Base-by-base conservation (phyloP, 1,140 invertebrate species). In the Ceratina calcarata region DNA sequence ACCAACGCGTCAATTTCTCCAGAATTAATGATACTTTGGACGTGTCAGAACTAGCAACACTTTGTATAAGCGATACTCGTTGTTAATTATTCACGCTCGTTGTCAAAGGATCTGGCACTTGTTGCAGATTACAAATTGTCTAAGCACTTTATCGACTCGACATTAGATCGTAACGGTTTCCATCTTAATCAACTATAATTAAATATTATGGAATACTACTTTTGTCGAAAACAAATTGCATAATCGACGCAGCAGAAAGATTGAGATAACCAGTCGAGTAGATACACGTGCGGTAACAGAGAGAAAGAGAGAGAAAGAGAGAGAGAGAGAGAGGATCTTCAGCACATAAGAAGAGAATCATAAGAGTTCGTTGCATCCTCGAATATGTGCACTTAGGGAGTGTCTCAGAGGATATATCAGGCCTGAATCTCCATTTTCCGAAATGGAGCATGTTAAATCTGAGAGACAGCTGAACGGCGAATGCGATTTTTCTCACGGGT, bases 401-500 rank as follows among this genome's bases (percentile, higher is more conserved):
- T 27, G 67, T 66, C 49, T 15, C 37, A 10, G 27, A 24, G 61
- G 51, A 73, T 79, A 73, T 73, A 57, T 73, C 69, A 22, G 2
- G 2, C 1, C 15, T 16, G 51, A 57, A 76, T 76, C 67, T 62
- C n/a, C 45, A 62, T 22, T 20, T 22, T 20, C 58, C 45, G 53
- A 55, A 49, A 51, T 51, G 51, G 51, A 45, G 20, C 22, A 3
- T 7, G 60, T 73, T 79, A 79, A 79, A 79, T 79, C 69, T 73
- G 53, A 27, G 37, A 49, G 20, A 65, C 37, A 16, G 7, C 49
- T 45, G 37, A 45, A 27, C 16, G n/a, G 49, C 69, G 61, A 55
- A 57, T 79, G 70, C 73, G 69, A 73, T 79, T 79, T 79, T 79
- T 79, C 77, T 79, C 77, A 66, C 77, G 69, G 69, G 49, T 18